These are phyloP conservation scores for Rachycentron canadum DNA, from an alignment of 2,797 vertebrate species.

Conservation along the genomic window DNA sequence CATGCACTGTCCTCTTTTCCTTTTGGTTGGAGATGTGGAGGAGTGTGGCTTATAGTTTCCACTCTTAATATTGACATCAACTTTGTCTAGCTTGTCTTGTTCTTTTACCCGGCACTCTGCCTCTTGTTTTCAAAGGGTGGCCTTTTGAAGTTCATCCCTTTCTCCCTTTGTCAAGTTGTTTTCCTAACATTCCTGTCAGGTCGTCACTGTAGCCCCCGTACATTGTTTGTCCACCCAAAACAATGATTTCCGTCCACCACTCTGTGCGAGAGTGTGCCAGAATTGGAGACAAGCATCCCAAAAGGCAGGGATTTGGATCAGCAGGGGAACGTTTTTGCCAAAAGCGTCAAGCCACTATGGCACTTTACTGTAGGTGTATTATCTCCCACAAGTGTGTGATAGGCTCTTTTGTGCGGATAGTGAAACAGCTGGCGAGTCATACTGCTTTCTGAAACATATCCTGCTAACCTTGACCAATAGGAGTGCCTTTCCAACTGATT, in stretches of 20 bases:
- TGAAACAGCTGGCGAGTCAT: constrained; percentile 43
- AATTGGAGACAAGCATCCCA: constrained; percentile 57
- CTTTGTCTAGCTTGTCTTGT: constrained; percentile 43
- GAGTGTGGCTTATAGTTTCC: constrained; percentile 27
- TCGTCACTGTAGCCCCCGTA: constrained; percentile 68
- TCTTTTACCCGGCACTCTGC: constrained; percentile 53
- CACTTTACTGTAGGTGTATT: constrained; percentile 66
- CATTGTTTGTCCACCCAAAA: constrained; percentile 76
- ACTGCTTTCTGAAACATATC: constrained; percentile 40
- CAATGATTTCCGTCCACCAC: constrained; percentile 69
- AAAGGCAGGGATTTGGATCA: constrained; percentile 64
- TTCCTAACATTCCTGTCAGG: constrained; percentile 76
- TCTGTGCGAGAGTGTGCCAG: constrained; percentile 52
- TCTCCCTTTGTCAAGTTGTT: constrained; percentile 72
- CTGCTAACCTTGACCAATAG: constrained; percentile 18
- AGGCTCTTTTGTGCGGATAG: constrained; percentile 43
- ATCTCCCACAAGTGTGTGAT: constrained; percentile 52
- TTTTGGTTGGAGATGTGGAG: constrained; percentile 16
- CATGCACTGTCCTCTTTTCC: constrained; percentile 30
- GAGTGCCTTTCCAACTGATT: constrained; percentile 38
- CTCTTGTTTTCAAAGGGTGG: constrained; percentile 51
- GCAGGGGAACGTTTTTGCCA: constrained; percentile 46
- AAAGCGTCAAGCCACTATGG: constrained; percentile 43
- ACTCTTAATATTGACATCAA: constrained; percentile 51
- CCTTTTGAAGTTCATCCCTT: constrained; percentile 68